Base-by-base conservation (phyloP, 1,140 invertebrate genomes). In the Eumaeus atala region DNA sequence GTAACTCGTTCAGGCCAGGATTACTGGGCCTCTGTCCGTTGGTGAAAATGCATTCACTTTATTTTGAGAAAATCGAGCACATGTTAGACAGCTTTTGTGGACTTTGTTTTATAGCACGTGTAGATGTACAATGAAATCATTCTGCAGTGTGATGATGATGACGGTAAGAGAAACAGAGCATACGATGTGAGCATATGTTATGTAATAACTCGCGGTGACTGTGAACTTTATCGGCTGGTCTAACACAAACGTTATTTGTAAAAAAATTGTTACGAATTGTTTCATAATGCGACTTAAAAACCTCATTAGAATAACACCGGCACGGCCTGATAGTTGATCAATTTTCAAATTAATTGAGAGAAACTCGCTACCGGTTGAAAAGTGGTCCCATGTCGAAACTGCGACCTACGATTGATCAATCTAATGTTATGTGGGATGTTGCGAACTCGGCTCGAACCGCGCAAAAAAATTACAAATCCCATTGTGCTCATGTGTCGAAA, bases 321-420 rank as follows among this genome's bases (percentile, higher is more conserved):
- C 47, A n/a, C 63, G 73, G 75, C 66, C 67, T 65, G 63, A 64
- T 70, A 69, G 74, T 56, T 69, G 81, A 83, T 80, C 78, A 73
- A 75, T 77, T 80, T 80, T 75, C 58, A 73, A 83, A 74, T 77
- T 77, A 77, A 76, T 77, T 77, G 68, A 72, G 67, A 69, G 64
- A 76, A 72, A 75, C 70, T 49, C 35, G 68, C 57, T 75, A 84
- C 78, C 70, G 79, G 76, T 81, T 69, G 42, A 58, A 66, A 54
- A 69, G 68, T 51, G 62, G 66, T 66, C 66, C 64, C 69, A 80
- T 68, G 67, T 73, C 62, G 70, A 79, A 83, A 84, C 62, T 65
- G 66, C 73, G 72, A 79, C 77, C 70, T 74, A 76, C 62, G 74
- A 74, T 80, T 74, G 70, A 57, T 73, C 62, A 82, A 80, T 59